These are phyloP conservation scores for Megalopta genalis DNA, from an alignment of 1,140 invertebrate species.

Conservation along the genomic window DNA sequence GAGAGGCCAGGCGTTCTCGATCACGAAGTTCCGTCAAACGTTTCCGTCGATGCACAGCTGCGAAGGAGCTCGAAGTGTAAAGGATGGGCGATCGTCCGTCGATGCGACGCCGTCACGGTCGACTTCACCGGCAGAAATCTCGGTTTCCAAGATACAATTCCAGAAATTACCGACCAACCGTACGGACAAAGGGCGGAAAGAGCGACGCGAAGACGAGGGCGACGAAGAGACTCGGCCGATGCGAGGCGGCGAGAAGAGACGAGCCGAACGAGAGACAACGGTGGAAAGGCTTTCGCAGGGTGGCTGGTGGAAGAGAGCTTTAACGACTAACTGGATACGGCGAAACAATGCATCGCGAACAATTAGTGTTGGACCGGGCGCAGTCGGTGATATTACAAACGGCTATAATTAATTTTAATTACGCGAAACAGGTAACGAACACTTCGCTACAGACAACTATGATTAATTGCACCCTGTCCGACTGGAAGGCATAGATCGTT, in stretches of 20 bases:
- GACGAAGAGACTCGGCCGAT: background rate
- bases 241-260: background rate
- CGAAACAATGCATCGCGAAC: slow-evolving; percentile 56
- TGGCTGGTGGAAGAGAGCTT: slow-evolving; percentile 41
- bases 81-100: background rate
- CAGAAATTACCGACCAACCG: slow-evolving; percentile 49
- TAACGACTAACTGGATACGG: slow-evolving; percentile 50
- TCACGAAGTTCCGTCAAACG: too few relatives aligned
- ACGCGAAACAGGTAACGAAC: slow-evolving; percentile 58
- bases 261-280: background rate
- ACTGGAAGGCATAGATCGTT: slow-evolving; percentile 32
- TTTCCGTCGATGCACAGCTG: background rate
- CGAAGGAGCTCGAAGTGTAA: background rate
- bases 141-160: slow-evolving; percentile 24
- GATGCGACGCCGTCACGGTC: background rate
- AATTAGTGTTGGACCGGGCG: slow-evolving; percentile 54
- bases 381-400: slow-evolving; percentile 50
- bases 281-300: slow-evolving; percentile 15
- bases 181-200: slow-evolving; percentile 44
- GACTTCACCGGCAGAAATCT: slow-evolving; percentile 9
- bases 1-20: too few relatives aligned
- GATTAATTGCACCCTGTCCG: slow-evolving; percentile 56
- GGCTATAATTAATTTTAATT: slow-evolving; percentile 66
- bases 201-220: background rate
- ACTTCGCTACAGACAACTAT: slow-evolving; percentile 49